These are phyloP conservation scores for Monomorium pharaonis DNA, from an alignment of 1,140 invertebrate species.

Conservation along the genomic window DNA sequence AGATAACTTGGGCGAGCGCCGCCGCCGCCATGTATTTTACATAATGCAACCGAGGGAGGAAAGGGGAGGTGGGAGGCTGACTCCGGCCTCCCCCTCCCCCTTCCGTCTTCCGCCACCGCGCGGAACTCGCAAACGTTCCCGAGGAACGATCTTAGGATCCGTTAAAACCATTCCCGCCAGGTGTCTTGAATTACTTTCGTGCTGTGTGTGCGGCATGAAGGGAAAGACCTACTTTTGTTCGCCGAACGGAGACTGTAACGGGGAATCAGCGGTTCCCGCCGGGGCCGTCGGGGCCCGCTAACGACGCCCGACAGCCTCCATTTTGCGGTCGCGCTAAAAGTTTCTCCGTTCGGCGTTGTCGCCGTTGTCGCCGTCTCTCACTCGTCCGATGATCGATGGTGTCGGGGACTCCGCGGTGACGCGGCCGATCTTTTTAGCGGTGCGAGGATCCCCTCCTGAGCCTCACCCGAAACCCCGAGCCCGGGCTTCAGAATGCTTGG, in stretches of 20 bases:
- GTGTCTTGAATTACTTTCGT: slow-evolving; percentile 56
- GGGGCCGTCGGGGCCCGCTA: not conserved
- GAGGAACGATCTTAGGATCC: slow-evolving; percentile 47
- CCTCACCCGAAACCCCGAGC: not conserved
- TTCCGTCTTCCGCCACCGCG: not conserved
- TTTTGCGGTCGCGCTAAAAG: slow-evolving; percentile 31
- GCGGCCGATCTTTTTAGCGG: slow-evolving; percentile 7
- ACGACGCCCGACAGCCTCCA: slow-evolving; percentile 16
- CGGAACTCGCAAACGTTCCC: not conserved
- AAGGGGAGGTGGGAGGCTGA: too few relatives aligned
- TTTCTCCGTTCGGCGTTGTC: not conserved
- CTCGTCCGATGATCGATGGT: slow-evolving; percentile 45
- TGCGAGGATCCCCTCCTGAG: not conserved
- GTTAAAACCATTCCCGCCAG: slow-evolving; percentile 58
- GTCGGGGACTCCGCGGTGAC: not conserved
- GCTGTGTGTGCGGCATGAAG: slow-evolving; percentile 7
- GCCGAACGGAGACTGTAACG: slow-evolving; percentile 44
- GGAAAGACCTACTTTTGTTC: slow-evolving; percentile 58
- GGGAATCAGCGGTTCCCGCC: slow-evolving; percentile 30
- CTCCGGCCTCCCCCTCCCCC: not conserved
- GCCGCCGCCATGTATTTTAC: slow-evolving; percentile 65
- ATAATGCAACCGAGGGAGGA: slow-evolving; percentile 57
- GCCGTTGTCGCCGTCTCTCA: not conserved
- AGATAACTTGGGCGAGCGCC: slow-evolving; percentile 64
- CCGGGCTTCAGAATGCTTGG: not conserved